phyloP scores from a whole-genome alignment of 2,113 vertebrate species.

The Gavia stellata region DNA sequence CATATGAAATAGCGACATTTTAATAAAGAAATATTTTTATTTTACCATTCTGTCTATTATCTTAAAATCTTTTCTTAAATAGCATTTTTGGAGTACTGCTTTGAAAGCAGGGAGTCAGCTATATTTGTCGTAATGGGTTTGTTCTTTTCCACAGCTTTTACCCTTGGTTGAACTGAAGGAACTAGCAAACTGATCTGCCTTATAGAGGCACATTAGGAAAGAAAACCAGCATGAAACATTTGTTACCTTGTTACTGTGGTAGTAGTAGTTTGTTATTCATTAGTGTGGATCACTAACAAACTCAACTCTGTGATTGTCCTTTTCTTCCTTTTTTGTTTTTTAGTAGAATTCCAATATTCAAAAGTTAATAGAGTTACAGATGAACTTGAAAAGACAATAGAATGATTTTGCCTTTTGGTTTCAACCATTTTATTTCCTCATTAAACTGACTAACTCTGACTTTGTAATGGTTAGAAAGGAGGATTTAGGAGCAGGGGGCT shows the following conservation, averaged over 20 bases:
- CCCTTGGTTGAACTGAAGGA: not conserved
- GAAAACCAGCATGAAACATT: not conserved
- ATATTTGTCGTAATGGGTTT: rapidly evolving
- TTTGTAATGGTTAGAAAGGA: not conserved
- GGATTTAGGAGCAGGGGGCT: not conserved
- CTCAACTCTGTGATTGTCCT: not conserved
- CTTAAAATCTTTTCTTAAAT: not conserved
- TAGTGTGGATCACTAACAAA: not conserved
- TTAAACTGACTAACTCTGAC: not conserved
- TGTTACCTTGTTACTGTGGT: not conserved
- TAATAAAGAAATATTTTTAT: not conserved
- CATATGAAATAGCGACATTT: not conserved
- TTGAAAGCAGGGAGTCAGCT: not conserved
- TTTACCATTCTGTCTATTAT: not conserved
- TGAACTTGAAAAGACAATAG: not conserved
- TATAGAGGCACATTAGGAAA: not conserved
- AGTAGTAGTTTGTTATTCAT: not conserved
- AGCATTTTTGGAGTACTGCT: not conserved
- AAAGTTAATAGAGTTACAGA: not conserved
- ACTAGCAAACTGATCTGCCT: not conserved
- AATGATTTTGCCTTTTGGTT: not conserved
- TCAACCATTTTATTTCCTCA: not conserved
- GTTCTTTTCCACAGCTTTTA: not conserved
- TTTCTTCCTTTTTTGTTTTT: not conserved
- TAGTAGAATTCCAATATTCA: not conserved